A percentile compares a stretch with the other conserved stretches of the same genome.
Conservation (phyloP, 2,113 vertebrate genomes). For the Lampris megalopsis region DNA sequence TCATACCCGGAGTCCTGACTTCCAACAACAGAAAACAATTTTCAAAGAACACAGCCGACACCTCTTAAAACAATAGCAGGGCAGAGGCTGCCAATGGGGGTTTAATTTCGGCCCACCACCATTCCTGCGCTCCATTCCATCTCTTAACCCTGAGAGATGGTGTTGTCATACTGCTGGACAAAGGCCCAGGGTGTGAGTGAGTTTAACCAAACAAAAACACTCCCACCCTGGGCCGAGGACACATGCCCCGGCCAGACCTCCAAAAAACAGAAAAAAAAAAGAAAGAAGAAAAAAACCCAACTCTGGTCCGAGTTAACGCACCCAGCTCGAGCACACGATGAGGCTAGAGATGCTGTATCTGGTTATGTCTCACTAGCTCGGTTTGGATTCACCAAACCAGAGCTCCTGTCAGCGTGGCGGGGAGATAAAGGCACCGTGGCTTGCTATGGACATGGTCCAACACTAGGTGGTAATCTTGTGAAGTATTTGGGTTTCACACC, state of each 20-base stretch:
- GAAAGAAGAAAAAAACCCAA: slow-evolving; percentile 7
- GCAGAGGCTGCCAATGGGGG: slow-evolving; percentile 52
- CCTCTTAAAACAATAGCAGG: slow-evolving; percentile 70
- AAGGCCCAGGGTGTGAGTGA: slow-evolving; percentile 69
- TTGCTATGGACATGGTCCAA: slow-evolving; percentile 32
- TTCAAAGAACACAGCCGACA: slow-evolving; percentile 71
- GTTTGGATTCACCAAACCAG: slow-evolving; percentile 32
- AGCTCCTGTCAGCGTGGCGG: slow-evolving; percentile 22
- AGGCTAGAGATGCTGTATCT: slow-evolving; percentile 32
- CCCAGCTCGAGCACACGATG: slow-evolving; percentile 34
- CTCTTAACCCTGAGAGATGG: slow-evolving; percentile 65
- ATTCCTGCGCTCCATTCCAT: slow-evolving; percentile 59
- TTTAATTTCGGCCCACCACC: slow-evolving; percentile 61
- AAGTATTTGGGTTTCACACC: slow-evolving; percentile 10
- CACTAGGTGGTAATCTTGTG: slow-evolving; percentile 74
- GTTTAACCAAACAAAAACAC: slow-evolving; percentile 79
- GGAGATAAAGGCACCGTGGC: neutral
- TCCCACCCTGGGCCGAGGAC: slow-evolving; percentile 50
- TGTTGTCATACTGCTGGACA: slow-evolving; percentile 76
- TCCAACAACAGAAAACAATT: slow-evolving; percentile 68
- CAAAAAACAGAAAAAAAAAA: slow-evolving; percentile 30
- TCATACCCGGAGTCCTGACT: slow-evolving; percentile 35
- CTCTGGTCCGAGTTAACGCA: slow-evolving; percentile 34
- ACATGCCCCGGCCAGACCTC: slow-evolving; percentile 48
- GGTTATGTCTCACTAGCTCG: slow-evolving; percentile 42